A percentile compares a stretch with the other conserved stretches of the same genome.
These are phyloP conservation scores for Nerophis ophidion DNA, from an alignment of 2,113 vertebrate species.

Conservation along the genomic window DNA sequence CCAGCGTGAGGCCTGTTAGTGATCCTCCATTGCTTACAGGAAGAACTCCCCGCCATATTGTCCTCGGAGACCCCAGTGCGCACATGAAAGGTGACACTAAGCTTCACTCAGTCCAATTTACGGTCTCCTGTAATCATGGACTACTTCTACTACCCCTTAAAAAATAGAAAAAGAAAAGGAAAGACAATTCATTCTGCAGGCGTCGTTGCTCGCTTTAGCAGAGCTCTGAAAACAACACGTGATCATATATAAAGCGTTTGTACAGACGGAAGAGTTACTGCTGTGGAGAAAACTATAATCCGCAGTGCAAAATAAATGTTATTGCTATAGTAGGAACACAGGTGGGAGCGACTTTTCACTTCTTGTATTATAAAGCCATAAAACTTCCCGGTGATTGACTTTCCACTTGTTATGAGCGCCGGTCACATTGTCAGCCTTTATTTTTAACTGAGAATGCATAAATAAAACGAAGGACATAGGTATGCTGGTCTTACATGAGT, in stretches of 20 bases:
- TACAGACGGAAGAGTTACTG: conserved; percentile 2
- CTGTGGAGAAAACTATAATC: not conserved
- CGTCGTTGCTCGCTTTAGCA: not conserved
- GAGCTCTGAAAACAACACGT: conserved; percentile 2
- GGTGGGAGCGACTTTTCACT: conserved; percentile 3
- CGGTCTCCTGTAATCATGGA: not conserved
- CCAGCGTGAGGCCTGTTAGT: conserved; percentile 53
- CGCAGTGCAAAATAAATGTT: not conserved
- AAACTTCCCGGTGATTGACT: not conserved
- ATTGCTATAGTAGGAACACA: not conserved
- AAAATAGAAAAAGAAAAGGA: not conserved
- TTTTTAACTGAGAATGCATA: no score
- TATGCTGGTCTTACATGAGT: no score
- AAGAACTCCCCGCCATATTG: conserved; percentile 37
- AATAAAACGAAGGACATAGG: no score
- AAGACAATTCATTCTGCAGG: not conserved
- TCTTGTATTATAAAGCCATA: conserved; percentile 1
- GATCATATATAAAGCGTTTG: conserved; percentile 3
- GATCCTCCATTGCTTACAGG: conserved; percentile 40
- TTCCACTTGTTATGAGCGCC: not conserved
- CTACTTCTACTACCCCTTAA: not conserved
- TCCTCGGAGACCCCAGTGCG: conserved; percentile 5
- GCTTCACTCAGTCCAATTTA: not conserved
- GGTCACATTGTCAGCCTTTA: not conserved
- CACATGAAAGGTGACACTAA: conserved; percentile 7